Evolutionary conservation across 2,113 vertebrate species (phyloP).

Genomic region (Chamaea fasciata): DNA sequence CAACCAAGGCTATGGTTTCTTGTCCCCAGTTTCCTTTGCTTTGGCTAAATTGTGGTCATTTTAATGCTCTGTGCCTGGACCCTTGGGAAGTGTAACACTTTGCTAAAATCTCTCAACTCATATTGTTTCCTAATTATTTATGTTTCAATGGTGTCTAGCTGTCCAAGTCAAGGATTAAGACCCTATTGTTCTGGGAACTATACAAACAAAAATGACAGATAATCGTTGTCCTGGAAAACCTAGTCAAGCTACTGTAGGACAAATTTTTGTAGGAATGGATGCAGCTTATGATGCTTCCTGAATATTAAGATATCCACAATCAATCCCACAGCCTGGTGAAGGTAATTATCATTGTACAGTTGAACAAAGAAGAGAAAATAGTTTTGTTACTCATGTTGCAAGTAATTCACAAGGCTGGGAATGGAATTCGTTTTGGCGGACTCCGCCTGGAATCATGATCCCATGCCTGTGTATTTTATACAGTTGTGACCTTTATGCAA

Average conservation of each 20-base stretch:
- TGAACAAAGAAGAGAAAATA: neutral
- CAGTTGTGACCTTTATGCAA: slow-evolving; percentile 14
- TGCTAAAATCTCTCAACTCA: slow-evolving; percentile 34
- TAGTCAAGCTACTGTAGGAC: slow-evolving; percentile 28
- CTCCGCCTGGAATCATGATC: neutral
- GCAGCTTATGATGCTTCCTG: neutral
- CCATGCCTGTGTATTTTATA: neutral
- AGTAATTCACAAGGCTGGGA: neutral
- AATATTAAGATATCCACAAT: neutral
- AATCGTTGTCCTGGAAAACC: neutral
- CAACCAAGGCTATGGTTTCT: neutral
- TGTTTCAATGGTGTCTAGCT: slow-evolving; percentile 53
- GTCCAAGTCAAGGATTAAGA: slow-evolving; percentile 51
- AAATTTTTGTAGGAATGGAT: neutral
- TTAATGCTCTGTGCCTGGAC: slow-evolving; percentile 2
- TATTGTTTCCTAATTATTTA: slow-evolving; percentile 57
- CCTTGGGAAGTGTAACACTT: slow-evolving; percentile 41
- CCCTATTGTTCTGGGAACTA: slow-evolving; percentile 35
- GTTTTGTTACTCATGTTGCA: neutral
- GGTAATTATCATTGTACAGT: neutral
- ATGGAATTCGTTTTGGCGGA: neutral
- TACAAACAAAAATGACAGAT: slow-evolving; percentile 23
- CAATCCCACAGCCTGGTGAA: neutral
- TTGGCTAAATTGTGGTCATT: slow-evolving; percentile 13
- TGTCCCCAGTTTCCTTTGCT: slow-evolving; percentile 47